Evolutionary conservation across 2,797 vertebrate species (phyloP), one percentile per base, ranked within the genome.

Genomic region (Pitangus sulphuratus): DNA sequence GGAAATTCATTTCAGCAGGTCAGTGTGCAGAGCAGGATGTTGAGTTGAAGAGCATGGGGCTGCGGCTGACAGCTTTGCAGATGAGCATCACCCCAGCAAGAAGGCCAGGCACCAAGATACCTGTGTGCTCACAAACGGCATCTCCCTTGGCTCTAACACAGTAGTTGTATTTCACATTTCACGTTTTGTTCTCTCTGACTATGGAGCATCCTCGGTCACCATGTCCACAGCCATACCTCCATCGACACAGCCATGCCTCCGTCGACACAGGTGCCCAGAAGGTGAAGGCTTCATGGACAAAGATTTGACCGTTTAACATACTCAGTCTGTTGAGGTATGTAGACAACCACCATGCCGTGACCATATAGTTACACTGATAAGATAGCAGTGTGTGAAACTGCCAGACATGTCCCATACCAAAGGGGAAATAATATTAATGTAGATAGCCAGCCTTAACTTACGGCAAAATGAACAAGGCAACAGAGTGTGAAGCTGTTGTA

Each of bases 11-110:
- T 54, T 57, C 37, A 14, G 30, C 37, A 51, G 44, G 28, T 11
- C 1, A 1, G 50, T 6, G 30, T 1, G 0, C 0, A 1, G 25
- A 40, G 54, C 25, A 35, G 61, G 30, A 4, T 2, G 3, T 18
- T 30, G 26, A 61, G 58, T 40, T 61, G 37, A 18, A 40, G 37
- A 30, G 28, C 37, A 11, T 8, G 40, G 30, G 26, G 16, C 22
- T 2, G 1, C 35, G 8, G 18, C 7, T n/a, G 40, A 7, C n/a
- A 21, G 28, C 31, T 48, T 48, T n/a, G 68, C 31, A 37, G 35
- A 18, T 66, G 60, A 9, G 0, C 4, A 4, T 54, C 28, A 4
- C 8, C 26, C 33, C 15, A 5, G 33, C 11, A 3, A 28, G 68
- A 22, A 39, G 21, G 15, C 25, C 18, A 15, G 62, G 12, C 7